Conservation (phyloP, 2,888 invertebrate genomes). For the Onchidella celtica region DNA sequence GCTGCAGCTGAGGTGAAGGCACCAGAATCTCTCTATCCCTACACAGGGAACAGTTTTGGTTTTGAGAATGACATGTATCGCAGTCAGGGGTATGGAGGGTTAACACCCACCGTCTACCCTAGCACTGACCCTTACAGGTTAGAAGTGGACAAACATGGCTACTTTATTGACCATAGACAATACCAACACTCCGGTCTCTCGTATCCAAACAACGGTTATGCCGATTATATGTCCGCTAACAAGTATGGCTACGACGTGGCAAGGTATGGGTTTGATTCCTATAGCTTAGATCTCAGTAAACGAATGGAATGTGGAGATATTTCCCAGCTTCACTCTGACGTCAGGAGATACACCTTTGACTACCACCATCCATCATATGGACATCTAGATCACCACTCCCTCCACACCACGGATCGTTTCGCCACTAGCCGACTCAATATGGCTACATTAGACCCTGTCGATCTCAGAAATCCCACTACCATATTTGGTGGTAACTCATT, state of each 20-base stretch:
- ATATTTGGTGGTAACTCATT: conserved; percentile 65
- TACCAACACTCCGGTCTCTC: conserved; percentile 74
- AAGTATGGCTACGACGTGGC: conserved; percentile 76
- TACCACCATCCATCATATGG: conserved; percentile 34
- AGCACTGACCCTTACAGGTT: conserved; percentile 69
- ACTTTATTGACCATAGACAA: conserved; percentile 76
- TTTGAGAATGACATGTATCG: conserved; percentile 74
- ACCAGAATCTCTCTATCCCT: conserved; percentile 74
- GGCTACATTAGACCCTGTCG: conserved; percentile 67
- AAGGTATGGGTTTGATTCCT: conserved; percentile 74
- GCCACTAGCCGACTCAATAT: conserved; percentile 70
- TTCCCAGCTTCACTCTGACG: conserved; percentile 46
- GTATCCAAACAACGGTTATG: conserved; percentile 75
- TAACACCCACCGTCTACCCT: conserved; percentile 66
- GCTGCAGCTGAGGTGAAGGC: conserved; percentile 65
- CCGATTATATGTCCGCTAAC: conserved; percentile 74
- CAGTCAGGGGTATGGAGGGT: conserved; percentile 68
- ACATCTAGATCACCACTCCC: conserved; percentile 57
- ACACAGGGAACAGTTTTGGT: conserved; percentile 70
- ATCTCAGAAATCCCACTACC: conserved; percentile 65
- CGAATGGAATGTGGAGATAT: conserved; percentile 74
- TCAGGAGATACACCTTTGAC: conserved; percentile 36
- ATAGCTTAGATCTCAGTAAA: conserved; percentile 77
- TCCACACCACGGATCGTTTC: conserved; percentile 57
- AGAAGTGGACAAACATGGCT: conserved; percentile 75